Evolutionary conservation across 2,888 invertebrate genomes (phyloP), one percentile per base, ranked within the genome.

Genomic region (Doris montereyensis): DNA sequence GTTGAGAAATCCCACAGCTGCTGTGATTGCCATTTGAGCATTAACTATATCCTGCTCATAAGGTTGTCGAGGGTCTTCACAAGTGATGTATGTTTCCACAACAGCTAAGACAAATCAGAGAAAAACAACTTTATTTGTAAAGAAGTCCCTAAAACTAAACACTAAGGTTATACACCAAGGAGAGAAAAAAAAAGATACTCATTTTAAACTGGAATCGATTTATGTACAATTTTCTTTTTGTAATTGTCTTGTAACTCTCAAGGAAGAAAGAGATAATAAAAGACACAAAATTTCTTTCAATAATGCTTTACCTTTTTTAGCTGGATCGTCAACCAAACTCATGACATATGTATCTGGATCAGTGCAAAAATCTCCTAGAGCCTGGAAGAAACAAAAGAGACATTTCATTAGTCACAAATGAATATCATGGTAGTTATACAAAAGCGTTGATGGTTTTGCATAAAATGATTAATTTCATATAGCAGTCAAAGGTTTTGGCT

Each of bases 291-390:
- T n/a, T n/a, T n/a, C n/a, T n/a, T n/a, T n/a, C n/a, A 1, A 24
- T 41, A 5, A 2, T 57, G n/a, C 52, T 76, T 95, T 82, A 95
- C 95, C 89, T 96, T 92, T 83, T 95, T 95, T 1, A 95, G 95
- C 87, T 95, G 95, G 57, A 95, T 92, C 75, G 17, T 81, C 67
- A 8, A 92, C 88, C 70, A 88, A 86, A 70, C 90, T 87, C 74
- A 91, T 94, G 74, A 97, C 93, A 90, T 95, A 97, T 79, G 95
- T 94, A 87, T 96, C 96, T 8, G 97, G 97, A 85, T 95, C 95
- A 86, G 95, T 94, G 92, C 97, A 97, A 28, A 96, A 94, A 92
- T 96, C 96, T 70, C 96, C 96, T 68, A 95, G 94, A 35, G 96
- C 93, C 93, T 93, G 86, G 2, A 83, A 81, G 58, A 32, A 32